Evolutionary conservation across 2,888 invertebrate genomes (phyloP).

Genomic region (Drosophila kambysellisi): DNA sequence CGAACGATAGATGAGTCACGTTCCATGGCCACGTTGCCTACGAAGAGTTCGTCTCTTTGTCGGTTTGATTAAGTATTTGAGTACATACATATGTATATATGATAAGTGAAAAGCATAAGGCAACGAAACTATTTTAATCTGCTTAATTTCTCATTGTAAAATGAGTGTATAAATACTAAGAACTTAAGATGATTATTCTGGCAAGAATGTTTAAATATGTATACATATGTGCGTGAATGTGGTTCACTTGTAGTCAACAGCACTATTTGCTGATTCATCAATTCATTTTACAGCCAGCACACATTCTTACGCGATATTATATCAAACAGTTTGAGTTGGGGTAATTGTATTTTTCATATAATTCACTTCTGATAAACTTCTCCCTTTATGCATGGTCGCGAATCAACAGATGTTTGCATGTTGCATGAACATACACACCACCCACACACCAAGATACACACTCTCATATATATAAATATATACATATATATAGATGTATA

Average conservation of each 20-base stretch:
- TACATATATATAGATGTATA: background rate
- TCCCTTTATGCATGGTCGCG: constrained; percentile 12
- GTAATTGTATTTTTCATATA: constrained; percentile 1
- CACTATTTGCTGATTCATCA: constrained; percentile 27
- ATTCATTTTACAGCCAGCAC: constrained; percentile 26
- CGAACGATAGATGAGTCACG: constrained; percentile 15
- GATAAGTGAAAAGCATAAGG: background rate
- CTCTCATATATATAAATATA: background rate
- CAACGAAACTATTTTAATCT: background rate
- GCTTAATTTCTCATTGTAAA: constrained; percentile 1
- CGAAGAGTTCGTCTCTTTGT: background rate
- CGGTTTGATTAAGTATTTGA: background rate
- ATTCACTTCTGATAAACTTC: constrained; percentile 16
- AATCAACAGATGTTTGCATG: constrained; percentile 48
- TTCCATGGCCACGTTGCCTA: constrained; percentile 16
- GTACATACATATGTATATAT: background rate
- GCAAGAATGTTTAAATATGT: background rate
- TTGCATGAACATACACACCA: constrained; percentile 10
- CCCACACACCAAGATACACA: constrained; percentile 1
- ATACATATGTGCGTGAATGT: background rate
- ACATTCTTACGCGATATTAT: background rate
- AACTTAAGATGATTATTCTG: background rate
- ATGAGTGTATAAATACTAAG: background rate
- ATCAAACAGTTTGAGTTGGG: constrained; percentile 11
- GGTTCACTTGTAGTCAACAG: background rate